Evolutionary conservation across 2,113 vertebrate genomes (phyloP), one percentile per base, ranked within the genome.

Genomic region (Caranx ignobilis): DNA sequence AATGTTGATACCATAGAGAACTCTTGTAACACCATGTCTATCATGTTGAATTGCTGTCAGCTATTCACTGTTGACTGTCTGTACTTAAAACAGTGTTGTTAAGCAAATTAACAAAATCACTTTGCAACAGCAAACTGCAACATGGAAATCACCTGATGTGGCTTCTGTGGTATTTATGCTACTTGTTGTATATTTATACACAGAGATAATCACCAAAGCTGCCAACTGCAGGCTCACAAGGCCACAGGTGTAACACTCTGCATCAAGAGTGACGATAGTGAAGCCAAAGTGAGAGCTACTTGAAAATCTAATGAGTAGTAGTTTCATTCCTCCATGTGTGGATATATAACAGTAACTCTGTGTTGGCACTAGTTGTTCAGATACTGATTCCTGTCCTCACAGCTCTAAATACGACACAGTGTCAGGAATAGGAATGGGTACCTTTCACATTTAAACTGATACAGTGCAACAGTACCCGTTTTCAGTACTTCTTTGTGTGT

Each of bases 391-490:
- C 2, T 52, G 19, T 62, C 75, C 16, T 60, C 11, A n/a, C 65
- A 19, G 65, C 43, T 95, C 96, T 95, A 96, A 95, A 47, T 47
- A 35, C 39, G 45, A 34, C 70, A n/a, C 95, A 95, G 95, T 96
- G 95, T 96, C 95, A 95, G 95, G 96, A 96, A 96, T 26, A 26
- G 26, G 26, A 26, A 26, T 26, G 26, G 26, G 26, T 26, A 26
- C 26, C 26, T 26, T 26, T 26, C 26, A 26, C 26, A 26, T 26
- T 26, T 26, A 26, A 26, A 26, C 26, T 26, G 26, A 26, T 26
- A 26, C 26, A 26, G 26, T 26, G 26, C 26, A 26, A 26, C 26
- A 26, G 26, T 26, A 26, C 26, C 26, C 26, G 26, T 26, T 26
- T 26, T 26, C 26, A 26, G 26, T 26, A 26, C 26, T 26, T 26